Base-by-base conservation (phyloP, 2,113 vertebrate genomes). In the Martes martes region DNA sequence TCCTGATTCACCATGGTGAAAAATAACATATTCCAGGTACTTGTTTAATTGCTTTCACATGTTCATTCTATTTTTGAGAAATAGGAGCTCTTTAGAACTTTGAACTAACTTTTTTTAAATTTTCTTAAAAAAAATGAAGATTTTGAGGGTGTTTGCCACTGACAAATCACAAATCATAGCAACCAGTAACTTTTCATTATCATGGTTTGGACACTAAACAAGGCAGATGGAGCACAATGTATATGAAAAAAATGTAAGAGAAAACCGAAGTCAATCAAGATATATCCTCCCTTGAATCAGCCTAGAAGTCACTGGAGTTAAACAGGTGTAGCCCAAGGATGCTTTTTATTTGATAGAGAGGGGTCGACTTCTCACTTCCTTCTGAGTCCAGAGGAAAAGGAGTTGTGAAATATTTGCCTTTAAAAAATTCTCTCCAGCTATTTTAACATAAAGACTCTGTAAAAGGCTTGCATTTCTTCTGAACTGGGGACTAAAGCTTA, bases 361-460 rank as follows among this genome's bases (percentile, higher is more conserved):
- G 69, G 86, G 59, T 21, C 89, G 89, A 96, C n/a, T 95, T 95
- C 65, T 94, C 36, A 63, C 65, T 97, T 97, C 92, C 93, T 94
- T 57, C 69, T 59, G 21, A 93, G 67, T 88, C 57, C 91, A 91
- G 80, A 95, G 36, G 79, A 94, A 96, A 82, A 85, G 84, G 42
- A 63, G 21, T 26, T 84, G 59, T 88, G 65, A 95, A 90, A 94
- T 94, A 94, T 76, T 83, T 95, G 93, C 76, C 61, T 95, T 93
- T 73, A 94, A 96, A 93, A 94, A 91, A 69, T 50, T 89, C 45
- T 79, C 71, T 92, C 67, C 65, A 74, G 93, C 85, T 91, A 85
- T 96, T 97, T 95, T 87, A 82, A 94, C 65, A 96, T 36, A 94
- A 89, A 96, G 71, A 78, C 33, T 26, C 15, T 91, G 19, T 78